Evolutionary conservation across 2,797 vertebrate genomes (phyloP).

Genomic region (Loris lydekkerianus): DNA sequence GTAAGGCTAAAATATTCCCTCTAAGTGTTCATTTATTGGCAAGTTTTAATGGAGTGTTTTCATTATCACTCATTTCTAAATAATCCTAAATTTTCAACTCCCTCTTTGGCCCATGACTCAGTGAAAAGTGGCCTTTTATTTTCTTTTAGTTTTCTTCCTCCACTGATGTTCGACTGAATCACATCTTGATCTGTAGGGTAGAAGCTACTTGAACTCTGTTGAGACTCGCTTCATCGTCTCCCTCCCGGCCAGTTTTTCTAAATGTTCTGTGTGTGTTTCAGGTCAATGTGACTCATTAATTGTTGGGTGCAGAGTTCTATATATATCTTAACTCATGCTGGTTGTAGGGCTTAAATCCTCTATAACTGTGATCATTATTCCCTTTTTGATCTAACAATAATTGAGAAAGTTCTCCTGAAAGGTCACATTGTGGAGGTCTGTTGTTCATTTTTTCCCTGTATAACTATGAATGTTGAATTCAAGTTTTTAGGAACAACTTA

Average conservation of each 20-base stretch:
- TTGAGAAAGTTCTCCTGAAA: not conserved
- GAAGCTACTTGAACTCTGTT: not conserved
- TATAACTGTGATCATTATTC: not conserved
- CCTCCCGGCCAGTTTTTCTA: not conserved
- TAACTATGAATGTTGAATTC: not conserved
- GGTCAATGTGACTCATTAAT: not conserved
- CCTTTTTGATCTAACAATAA: not conserved
- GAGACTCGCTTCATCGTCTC: not conserved
- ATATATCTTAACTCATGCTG: not conserved
- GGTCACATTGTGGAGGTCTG: too few relatives aligned
- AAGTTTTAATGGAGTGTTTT: conserved; percentile 56
- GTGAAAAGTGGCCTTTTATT: not conserved
- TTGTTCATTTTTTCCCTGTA: not conserved
- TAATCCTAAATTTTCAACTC: not conserved
- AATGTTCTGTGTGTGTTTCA: not conserved
- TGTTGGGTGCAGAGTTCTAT: not conserved
- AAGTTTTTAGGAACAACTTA: not conserved
- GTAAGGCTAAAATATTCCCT: not conserved
- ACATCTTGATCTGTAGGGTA: too few relatives aligned
- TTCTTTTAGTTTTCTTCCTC: not conserved
- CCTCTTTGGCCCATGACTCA: not conserved
- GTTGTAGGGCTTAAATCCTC: not conserved
- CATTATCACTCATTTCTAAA: not conserved
- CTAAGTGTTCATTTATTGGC: conserved; percentile 46
- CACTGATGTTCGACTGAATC: not conserved